Evolutionary conservation across 1,140 invertebrate species (phyloP).

Genomic region (Diabrotica undecimpunctata): DNA sequence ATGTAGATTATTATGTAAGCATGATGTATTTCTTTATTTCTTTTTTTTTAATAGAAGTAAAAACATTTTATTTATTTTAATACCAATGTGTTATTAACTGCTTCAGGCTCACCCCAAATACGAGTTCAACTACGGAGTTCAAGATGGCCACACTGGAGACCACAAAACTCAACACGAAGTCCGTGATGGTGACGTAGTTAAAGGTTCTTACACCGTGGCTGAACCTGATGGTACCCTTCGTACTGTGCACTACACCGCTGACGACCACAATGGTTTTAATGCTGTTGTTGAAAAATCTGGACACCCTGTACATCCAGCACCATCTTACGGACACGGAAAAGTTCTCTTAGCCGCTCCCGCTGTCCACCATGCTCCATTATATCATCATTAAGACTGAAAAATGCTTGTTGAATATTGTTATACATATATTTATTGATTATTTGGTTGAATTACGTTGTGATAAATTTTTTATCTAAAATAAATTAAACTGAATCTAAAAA

Average conservation of each 20-base stretch:
- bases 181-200: slow-evolving; percentile 15
- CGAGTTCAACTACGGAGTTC: slow-evolving; percentile 22
- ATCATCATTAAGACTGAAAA: too few species aligned
- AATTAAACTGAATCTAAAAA: too few species aligned
- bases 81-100: background rate
- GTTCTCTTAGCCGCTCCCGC: background rate
- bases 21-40: background rate
- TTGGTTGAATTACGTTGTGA: too few species aligned
- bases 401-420: too few species aligned
- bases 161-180: slow-evolving; percentile 16
- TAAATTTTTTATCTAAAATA: too few species aligned
- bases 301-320: slow-evolving; percentile 16
- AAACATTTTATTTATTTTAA: too few species aligned
- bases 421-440: too few species aligned
- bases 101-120: slow-evolving; percentile 61
- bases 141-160: slow-evolving; percentile 13
- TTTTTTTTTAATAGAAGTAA: background rate
- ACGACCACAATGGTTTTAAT: slow-evolving; percentile 42
- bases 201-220: slow-evolving; percentile 58
- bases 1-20: slow-evolving; percentile 38
- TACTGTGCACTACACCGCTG: slow-evolving; percentile 62
- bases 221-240: slow-evolving; percentile 61
- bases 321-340: background rate
- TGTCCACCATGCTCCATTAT: background rate
- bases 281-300: slow-evolving; percentile 40